Conservation (phyloP, 1,140 invertebrate genomes). For the Lepidurus couesii region DNA sequence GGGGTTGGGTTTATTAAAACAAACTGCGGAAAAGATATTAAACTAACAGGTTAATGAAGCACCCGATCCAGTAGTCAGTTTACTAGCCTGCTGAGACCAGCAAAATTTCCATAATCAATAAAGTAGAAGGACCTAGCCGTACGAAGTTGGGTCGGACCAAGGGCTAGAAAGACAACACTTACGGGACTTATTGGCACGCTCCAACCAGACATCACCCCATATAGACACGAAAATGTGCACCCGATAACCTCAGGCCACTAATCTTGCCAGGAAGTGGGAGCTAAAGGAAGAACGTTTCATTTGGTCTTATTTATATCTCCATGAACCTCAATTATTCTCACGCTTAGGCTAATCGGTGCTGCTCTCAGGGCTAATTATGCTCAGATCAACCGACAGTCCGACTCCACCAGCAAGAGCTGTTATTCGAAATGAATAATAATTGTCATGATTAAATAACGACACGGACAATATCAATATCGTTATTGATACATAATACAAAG, state of each 20-base stretch:
- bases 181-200: background rate
- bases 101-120: slow-evolving; percentile 20
- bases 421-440: too few relatives aligned
- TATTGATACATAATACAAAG: too few relatives aligned
- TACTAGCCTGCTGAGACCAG: slow-evolving; percentile 7
- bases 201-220: background rate
- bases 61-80: background rate
- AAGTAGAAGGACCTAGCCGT: background rate
- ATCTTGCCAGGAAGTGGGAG: too few relatives aligned
- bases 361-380: too few relatives aligned
- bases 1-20: background rate
- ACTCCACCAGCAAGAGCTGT: too few relatives aligned
- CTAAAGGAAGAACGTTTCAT: too few relatives aligned
- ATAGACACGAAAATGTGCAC: background rate
- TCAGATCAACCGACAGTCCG: too few relatives aligned
- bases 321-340: too few relatives aligned
- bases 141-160: background rate
- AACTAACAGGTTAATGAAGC: background rate
- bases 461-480: too few relatives aligned
- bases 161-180: background rate
- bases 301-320: too few relatives aligned
- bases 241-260: background rate
- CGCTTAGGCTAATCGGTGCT: too few relatives aligned
- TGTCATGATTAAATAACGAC: too few relatives aligned
- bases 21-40: background rate